phyloP scores from a whole-genome alignment of 2,797 vertebrate species.

The Argentina silus region DNA sequence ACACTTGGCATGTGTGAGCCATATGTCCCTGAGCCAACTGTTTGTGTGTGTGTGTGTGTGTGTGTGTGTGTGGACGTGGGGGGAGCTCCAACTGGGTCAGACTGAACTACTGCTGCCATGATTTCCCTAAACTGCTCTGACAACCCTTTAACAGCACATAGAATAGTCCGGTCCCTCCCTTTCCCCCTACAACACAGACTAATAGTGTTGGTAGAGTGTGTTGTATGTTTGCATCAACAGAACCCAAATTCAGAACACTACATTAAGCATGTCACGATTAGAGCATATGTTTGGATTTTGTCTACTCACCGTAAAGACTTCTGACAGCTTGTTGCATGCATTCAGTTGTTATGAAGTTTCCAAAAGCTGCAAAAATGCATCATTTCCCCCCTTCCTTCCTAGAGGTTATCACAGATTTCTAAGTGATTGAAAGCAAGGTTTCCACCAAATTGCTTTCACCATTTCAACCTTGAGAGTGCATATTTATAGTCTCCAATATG shows the following conservation, averaged over 20 bases:
- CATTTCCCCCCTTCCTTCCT: background rate
- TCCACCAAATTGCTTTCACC: too few relatives aligned
- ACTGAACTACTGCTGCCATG: slow-evolving; percentile 20
- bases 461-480: too few relatives aligned
- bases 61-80: background rate
- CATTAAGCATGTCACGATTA: background rate
- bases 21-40: background rate
- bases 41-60: background rate
- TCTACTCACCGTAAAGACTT: background rate
- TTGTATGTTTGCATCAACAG: background rate
- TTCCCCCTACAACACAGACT: slow-evolving; percentile 18
- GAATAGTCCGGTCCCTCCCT: slow-evolving; percentile 24
- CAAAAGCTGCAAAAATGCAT: background rate
- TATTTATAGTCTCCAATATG: too few relatives aligned
- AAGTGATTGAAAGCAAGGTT: background rate
- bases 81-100: slow-evolving; percentile 32
- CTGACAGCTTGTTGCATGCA: slow-evolving; percentile 29
- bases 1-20: background rate
- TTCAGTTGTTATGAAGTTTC: slow-evolving; percentile 30
- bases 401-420: background rate
- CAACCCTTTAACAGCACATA: slow-evolving; percentile 40
- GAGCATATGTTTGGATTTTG: background rate
- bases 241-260: background rate
- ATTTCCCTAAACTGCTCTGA: slow-evolving; percentile 43
- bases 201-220: background rate